Percentiles rank a stretch among this genome's conserved stretches.
Evolutionary conservation across 2,888 invertebrate genomes (phyloP).

Genomic region (Bembecia ichneumoniformis): DNA sequence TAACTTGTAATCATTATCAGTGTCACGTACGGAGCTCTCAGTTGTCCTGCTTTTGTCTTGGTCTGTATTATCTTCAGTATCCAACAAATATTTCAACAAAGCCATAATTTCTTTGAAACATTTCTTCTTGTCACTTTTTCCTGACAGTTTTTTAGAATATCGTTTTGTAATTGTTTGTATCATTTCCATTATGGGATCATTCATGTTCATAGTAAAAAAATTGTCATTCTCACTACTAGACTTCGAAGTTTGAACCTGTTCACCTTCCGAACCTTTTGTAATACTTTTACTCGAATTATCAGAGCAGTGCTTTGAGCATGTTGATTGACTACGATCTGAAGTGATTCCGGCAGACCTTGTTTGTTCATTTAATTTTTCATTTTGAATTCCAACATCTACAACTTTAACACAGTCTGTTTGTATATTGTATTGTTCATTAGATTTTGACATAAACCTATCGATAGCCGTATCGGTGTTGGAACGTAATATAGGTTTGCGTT

Average conservation of each 20-base stretch:
- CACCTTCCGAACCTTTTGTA: not conserved
- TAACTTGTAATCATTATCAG: not conserved
- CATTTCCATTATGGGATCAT: constrained; percentile 42
- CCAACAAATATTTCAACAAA: constrained; percentile 51
- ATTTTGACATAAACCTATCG: not conserved
- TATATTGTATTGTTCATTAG: not conserved
- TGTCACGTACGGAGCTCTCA: not conserved
- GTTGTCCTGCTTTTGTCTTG: not conserved
- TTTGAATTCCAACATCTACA: not conserved
- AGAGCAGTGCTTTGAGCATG: constrained; percentile 1
- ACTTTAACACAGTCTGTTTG: not conserved
- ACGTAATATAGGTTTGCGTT: constrained; percentile 30
- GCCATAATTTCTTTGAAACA: constrained; percentile 56
- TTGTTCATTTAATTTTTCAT: not conserved
- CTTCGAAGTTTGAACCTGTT: not conserved
- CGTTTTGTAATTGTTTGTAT: constrained; percentile 56
- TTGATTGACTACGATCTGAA: not conserved
- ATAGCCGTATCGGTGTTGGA: constrained; percentile 32
- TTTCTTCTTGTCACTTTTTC: constrained; percentile 45
- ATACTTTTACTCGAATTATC: not conserved
- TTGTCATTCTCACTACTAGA: not conserved
- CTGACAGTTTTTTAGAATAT: constrained; percentile 49
- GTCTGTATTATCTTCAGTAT: constrained; percentile 44
- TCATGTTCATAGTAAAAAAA: not conserved
- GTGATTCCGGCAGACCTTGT: not conserved